Percentiles rank a stretch among this genome's conserved stretches.
phyloP scores from a whole-genome alignment of 1,140 invertebrate genomes.

The Magallana gigas region DNA sequence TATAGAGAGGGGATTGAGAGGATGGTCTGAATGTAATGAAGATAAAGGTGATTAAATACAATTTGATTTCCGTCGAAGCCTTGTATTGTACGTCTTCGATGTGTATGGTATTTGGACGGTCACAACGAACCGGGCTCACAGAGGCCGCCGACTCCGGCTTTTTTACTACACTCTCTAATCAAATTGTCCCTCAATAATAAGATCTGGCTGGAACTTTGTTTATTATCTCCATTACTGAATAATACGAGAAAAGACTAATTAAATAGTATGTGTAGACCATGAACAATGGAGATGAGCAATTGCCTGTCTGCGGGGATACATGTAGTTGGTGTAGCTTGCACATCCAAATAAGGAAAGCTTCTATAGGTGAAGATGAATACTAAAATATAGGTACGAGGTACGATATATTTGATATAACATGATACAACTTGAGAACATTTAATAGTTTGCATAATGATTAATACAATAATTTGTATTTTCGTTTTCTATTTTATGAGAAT shows the following conservation, averaged over 20 bases:
- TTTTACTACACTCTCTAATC: conserved; percentile 1
- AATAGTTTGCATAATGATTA: too few species aligned
- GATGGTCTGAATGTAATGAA: conserved; percentile 17
- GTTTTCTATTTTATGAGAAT: too few species aligned
- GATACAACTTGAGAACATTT: too few species aligned
- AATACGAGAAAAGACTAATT: background rate
- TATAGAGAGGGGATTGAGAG: background rate
- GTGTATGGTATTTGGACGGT: background rate
- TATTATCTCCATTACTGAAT: conserved; percentile 3
- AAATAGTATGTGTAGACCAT: background rate
- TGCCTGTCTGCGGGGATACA: too few species aligned
- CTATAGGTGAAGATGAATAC: too few species aligned
- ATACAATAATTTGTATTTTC: too few species aligned
- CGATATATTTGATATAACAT: too few species aligned
- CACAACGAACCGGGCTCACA: background rate
- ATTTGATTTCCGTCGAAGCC: conserved; percentile 27
- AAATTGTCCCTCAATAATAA: conserved; percentile 12
- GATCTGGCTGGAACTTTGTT: background rate
- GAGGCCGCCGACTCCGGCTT: background rate
- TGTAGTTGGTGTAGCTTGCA: too few species aligned
- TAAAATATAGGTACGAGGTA: too few species aligned
- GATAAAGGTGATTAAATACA: conserved; percentile 34
- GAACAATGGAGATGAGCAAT: background rate
- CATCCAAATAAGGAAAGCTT: too few species aligned
- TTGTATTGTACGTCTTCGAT: background rate